Conservation (phyloP, 64 coral and sea anemone genomes). For the Orbicella faveolata region DNA sequence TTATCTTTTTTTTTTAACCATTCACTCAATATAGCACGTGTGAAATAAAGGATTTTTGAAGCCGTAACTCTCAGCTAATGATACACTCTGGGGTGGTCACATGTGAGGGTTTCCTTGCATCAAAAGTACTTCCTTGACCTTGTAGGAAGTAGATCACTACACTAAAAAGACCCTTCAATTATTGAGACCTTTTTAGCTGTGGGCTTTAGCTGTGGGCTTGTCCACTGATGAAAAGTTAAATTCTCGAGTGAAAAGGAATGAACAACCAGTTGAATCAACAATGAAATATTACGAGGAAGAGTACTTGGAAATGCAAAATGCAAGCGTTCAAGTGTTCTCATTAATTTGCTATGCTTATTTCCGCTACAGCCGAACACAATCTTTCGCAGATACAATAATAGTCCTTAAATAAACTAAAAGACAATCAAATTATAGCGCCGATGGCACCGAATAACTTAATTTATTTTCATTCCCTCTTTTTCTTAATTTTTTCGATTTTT, state of each 20-base stretch:
- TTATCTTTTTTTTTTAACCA: too few relatives aligned
- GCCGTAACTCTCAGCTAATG: too few relatives aligned
- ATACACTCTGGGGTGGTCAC: too few relatives aligned
- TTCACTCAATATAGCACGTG: too few relatives aligned
- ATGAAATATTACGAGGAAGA: neutral
- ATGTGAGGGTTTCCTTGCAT: too few relatives aligned
- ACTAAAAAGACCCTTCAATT: neutral
- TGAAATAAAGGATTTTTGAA: too few relatives aligned
- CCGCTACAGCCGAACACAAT: neutral
- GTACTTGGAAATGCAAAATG: constrained; percentile 14
- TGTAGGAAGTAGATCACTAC: too few relatives aligned
- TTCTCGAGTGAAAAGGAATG: neutral
- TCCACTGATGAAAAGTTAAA: neutral
- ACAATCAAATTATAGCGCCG: neutral
- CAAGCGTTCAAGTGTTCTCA: neutral
- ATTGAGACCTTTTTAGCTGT: neutral
- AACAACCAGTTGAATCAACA: neutral
- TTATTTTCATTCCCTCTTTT: neutral
- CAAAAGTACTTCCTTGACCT: too few relatives aligned
- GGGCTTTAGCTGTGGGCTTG: neutral
- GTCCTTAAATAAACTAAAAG: constrained; percentile 26
- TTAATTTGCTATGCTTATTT: constrained; percentile 6
- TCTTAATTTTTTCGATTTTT: neutral
- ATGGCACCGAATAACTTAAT: neutral
- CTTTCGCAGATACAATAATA: neutral